Conservation (phyloP, 1,140 invertebrate genomes). For the Trichonephila clavipes region DNA sequence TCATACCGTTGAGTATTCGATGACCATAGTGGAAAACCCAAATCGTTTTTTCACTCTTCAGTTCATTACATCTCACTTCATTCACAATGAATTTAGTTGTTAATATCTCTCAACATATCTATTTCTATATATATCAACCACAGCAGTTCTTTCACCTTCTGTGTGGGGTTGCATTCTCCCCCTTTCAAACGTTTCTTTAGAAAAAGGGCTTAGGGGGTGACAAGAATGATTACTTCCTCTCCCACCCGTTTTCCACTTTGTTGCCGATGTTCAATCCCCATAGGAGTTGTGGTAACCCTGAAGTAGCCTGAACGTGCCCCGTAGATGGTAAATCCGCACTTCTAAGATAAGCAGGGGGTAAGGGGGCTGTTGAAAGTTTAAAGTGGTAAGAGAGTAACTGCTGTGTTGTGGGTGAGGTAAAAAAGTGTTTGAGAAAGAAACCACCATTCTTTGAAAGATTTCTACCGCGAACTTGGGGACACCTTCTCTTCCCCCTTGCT, state of each 20-base stretch:
- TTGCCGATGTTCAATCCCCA: background rate
- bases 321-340: background rate
- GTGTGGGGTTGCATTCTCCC: background rate
- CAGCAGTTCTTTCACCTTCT: background rate
- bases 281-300: slow-evolving; percentile 8
- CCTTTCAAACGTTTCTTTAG: background rate
- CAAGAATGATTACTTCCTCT: slow-evolving; percentile 22
- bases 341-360: background rate
- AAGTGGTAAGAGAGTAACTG: background rate
- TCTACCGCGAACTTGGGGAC: background rate
- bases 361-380: background rate
- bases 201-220: background rate
- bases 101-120: slow-evolving; percentile 21
- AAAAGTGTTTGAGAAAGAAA: slow-evolving; percentile 1
- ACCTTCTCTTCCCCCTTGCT: background rate
- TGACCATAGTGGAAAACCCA: background rate
- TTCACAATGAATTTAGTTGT: background rate
- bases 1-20: too few species aligned
- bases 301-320: background rate
- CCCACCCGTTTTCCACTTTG: background rate
- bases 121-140: background rate
- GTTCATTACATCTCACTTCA: background rate
- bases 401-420: background rate
- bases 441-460: slow-evolving; percentile 1
- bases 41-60: background rate